Evolutionary conservation across 2,888 invertebrate genomes (phyloP), one percentile per base, ranked within the genome.

Genomic region (Drosophila ezoana): DNA sequence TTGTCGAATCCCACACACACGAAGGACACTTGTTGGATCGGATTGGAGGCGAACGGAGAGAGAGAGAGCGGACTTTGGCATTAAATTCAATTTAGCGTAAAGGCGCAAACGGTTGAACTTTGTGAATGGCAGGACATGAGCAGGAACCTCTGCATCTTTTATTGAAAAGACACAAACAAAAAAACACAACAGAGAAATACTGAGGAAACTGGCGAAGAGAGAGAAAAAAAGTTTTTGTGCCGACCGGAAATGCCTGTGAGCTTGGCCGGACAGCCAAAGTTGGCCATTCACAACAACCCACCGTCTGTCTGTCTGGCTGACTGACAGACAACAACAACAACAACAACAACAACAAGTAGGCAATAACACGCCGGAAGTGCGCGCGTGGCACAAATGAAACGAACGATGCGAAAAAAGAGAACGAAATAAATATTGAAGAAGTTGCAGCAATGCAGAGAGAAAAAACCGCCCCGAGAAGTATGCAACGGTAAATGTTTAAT

Each of bases 51-150:
- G 20, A 32, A 20, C 2, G 40, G n/a, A 1, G 33, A 11, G 13
- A 32, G 64, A 32, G 53, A 1, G 33, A 11, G 13, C 28, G 64
- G 60, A 61, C 20, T 47, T 60, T 58, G 64, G 70, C 79, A 85
- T 84, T 85, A 87, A 84, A 87, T 87, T 87, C 85, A 84, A 84
- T 84, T 84, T 84, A 79, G 79, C 82, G 87, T 76, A 76, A 87
- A 87, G 84, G 79, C 75, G 75, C 78, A 73, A 78, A 72, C 86
- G 84, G 74, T 83, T 82, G 67, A 82, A 71, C 77, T 77, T 79
- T 62, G 51, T 63, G 62, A 66, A 60, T 65, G 72, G 54, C 72
- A 56, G 62, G 58, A 68, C 72, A 76, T 54, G 76, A 38, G 64
- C 61, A 51, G 58, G 48, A 73, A 56, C 70, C 53, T 59, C 51